A percentile compares a stretch with the other conserved stretches of the same genome.
phyloP scores from a whole-genome alignment of 2,888 invertebrate genomes.

The Acronicta leporina region DNA sequence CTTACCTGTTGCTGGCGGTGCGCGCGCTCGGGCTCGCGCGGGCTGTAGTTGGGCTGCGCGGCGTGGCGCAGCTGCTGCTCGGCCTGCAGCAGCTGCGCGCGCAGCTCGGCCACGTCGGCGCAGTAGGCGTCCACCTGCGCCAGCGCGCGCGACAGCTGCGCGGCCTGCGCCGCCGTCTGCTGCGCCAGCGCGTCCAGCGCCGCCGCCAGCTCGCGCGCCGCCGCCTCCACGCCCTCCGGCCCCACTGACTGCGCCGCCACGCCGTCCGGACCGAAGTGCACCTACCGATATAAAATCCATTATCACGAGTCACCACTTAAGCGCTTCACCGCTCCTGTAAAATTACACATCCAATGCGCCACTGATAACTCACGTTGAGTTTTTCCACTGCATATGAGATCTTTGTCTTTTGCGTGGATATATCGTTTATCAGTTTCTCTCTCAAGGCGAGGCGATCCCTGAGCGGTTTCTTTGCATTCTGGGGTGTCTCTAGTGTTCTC shows the following conservation, averaged over 20 bases:
- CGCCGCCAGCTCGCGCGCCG: constrained; percentile 91
- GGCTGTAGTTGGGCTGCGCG: constrained; percentile 94
- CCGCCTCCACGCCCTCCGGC: constrained; percentile 93
- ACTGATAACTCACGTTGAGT: constrained; percentile 91
- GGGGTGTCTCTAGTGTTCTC: constrained; percentile 93
- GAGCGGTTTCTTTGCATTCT: constrained; percentile 95
- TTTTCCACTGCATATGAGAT: constrained; percentile 96
- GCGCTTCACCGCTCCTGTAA: constrained; percentile 12
- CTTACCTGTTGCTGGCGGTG: constrained; percentile 96
- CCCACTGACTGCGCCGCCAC: constrained; percentile 91
- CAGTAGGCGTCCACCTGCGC: constrained; percentile 96
- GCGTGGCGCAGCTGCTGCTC: constrained; percentile 96
- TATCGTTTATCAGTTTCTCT: constrained; percentile 96
- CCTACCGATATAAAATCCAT: constrained; percentile 80
- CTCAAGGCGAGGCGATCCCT: constrained; percentile 95
- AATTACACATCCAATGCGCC: constrained; percentile 1
- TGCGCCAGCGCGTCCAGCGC: constrained; percentile 91
- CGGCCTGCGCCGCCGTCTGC: constrained; percentile 91
- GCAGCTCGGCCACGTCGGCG: constrained; percentile 95
- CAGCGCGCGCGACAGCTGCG: constrained; percentile 92
- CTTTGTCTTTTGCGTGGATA: constrained; percentile 96
- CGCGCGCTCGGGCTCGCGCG: constrained; percentile 94
- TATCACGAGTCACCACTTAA: constrained; percentile 3
- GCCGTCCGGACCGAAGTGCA: constrained; percentile 96
- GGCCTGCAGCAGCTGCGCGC: constrained; percentile 95